Base-by-base conservation (phyloP, 2,888 invertebrate genomes). In the Drosophila merina region DNA sequence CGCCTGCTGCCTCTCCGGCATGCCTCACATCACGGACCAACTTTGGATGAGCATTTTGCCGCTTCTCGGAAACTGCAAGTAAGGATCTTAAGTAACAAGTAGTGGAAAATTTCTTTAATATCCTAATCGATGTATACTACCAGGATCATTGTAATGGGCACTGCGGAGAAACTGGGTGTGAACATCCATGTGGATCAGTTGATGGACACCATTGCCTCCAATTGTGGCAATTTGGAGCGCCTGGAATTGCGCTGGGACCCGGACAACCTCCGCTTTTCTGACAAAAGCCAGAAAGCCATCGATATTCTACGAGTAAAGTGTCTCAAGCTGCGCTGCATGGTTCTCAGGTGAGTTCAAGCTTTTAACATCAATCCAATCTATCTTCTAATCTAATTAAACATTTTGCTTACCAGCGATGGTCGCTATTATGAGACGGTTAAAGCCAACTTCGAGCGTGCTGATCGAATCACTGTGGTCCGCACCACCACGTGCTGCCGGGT, bases 261-360 rank as follows among this genome's bases (percentile, higher is more conserved):
- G 0, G 99, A 99, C 88, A 99, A 99, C 89, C 93, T 99, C 38
- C 94, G 99, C 56, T 99, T 99, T 92, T 99, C 99, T 40, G 99
- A 99, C 92, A 99, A 99, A 92, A 99, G 99, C 89, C 99, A 99
- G 92, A 99, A 99, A 92, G 99, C 99, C 45, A 99, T 99, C 78
- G 99, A 99, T 92, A 96, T 98, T 50, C 93, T 99, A 71, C 95
- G 99, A 48, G 97, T 99, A 45, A 97, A 97, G 89, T 99, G 99
- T 88, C 93, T 98, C 1, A 97, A 98, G 90, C 93, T 99, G 52
- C 95, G 96, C 79, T 98, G 98, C 86, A 94, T 99, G 74, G 97
- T 98, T 12, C 93, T 99, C 45, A 98, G 97, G 97, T 97, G 91
- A 92, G 89, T 20, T 20, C 20, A 20, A 2, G 2, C 20, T 20